A percentile compares a stretch with the other conserved stretches of the same genome.
These are phyloP conservation scores for Apis laboriosa DNA, from an alignment of 1,140 invertebrate genomes.

Conservation along the genomic window DNA sequence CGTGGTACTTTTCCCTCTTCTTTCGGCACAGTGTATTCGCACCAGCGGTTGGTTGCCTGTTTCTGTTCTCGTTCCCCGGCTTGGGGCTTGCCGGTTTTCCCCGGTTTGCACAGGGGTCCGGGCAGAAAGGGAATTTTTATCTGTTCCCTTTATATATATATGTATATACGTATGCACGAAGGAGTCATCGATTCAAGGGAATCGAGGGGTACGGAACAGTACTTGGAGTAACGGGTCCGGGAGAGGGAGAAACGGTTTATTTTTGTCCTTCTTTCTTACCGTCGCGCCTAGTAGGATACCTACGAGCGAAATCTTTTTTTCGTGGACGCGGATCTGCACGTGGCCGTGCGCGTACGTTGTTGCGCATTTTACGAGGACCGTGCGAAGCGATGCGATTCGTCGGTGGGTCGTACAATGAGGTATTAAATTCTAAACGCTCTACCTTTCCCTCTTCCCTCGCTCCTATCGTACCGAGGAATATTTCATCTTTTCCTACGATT, in stretches of 20 bases:
- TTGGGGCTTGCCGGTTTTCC: constrained; percentile 52
- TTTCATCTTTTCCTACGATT: not conserved
- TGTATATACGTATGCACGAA: not conserved
- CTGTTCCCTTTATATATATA: constrained; percentile 33
- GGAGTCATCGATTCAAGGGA: constrained; percentile 47
- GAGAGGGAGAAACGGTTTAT: constrained; percentile 36
- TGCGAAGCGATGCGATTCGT: constrained; percentile 13
- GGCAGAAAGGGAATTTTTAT: constrained; percentile 47
- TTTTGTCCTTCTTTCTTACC: constrained; percentile 30
- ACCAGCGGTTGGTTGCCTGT: not conserved
- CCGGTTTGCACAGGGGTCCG: constrained; percentile 29
- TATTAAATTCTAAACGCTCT: not conserved
- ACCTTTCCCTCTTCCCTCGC: not conserved
- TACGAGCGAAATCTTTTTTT: constrained; percentile 8
- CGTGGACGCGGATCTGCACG: not conserved
- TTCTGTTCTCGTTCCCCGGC: constrained; percentile 3
- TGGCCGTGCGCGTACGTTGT: not conserved
- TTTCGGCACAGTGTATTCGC: constrained; percentile 7
- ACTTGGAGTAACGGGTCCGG: not conserved
- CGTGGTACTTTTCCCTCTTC: constrained; percentile 48
- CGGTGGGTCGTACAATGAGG: not conserved
- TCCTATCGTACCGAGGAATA: not conserved
- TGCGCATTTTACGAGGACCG: constrained; percentile 24
- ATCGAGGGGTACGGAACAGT: constrained; percentile 11
- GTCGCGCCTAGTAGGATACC: not conserved